Conservation (phyloP, 1,140 invertebrate species). For the Drosophila sp. region DNA sequence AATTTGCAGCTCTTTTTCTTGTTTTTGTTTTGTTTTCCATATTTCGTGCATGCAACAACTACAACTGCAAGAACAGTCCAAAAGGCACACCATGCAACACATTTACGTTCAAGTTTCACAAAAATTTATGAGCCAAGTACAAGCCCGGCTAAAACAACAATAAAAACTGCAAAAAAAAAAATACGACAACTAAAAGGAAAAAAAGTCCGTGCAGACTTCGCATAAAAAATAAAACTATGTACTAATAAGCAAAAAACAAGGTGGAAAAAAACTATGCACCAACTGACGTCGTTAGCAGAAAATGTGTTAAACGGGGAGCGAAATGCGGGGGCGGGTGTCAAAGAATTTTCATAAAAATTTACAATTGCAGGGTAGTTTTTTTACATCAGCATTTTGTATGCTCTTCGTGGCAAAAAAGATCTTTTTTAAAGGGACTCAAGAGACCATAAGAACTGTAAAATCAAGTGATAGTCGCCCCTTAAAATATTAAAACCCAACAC, state of each 20-base stretch:
- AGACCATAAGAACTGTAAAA: neutral
- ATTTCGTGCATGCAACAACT: slow-evolving; percentile 33
- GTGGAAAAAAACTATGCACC: slow-evolving; percentile 38
- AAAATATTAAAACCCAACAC: too few relatives aligned
- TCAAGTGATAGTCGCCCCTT: too few relatives aligned
- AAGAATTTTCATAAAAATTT: slow-evolving; percentile 23
- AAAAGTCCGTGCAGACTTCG: slow-evolving; percentile 62
- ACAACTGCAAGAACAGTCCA: slow-evolving; percentile 22
- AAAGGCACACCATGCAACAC: slow-evolving; percentile 34
- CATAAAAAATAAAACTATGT: slow-evolving; percentile 72
- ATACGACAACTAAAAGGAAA: slow-evolving; percentile 10
- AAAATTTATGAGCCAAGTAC: slow-evolving; percentile 71
- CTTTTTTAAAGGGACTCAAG: neutral
- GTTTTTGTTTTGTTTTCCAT: neutral
- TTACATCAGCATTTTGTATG: slow-evolving; percentile 3
- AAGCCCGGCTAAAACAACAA: slow-evolving; percentile 51
- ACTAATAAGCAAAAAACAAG: slow-evolving; percentile 70
- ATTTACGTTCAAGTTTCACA: slow-evolving; percentile 67
- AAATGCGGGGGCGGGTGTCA: slow-evolving; percentile 31
- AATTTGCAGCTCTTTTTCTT: slow-evolving; percentile 63
- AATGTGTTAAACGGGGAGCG: slow-evolving; percentile 1
- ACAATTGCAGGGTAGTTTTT: neutral
- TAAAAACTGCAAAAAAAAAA: slow-evolving; percentile 35
- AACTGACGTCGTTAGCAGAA: slow-evolving; percentile 63
- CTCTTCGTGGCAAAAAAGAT: neutral